Evolutionary conservation across 2,797 vertebrate species (phyloP).

Genomic region (Percopsis omiscomaycus): DNA sequence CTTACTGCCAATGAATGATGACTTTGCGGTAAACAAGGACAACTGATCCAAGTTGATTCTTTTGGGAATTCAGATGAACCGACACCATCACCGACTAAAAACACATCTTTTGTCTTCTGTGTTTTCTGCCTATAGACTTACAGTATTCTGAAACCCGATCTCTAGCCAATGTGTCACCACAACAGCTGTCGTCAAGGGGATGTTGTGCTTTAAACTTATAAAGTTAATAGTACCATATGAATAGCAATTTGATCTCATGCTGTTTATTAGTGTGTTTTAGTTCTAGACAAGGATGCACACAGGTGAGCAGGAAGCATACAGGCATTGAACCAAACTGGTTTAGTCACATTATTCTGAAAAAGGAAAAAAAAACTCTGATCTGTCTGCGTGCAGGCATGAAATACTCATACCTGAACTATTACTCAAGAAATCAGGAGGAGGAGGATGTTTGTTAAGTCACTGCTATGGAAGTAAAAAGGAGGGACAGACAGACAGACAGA

Average conservation of each 20-base stretch:
- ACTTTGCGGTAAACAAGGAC: conserved; percentile 24
- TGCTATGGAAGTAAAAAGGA: background rate
- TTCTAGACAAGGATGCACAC: background rate
- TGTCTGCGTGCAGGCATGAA: background rate
- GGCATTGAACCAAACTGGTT: conserved; percentile 26
- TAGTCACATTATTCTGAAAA: conserved; percentile 15
- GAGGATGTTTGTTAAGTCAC: background rate
- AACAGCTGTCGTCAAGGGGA: no score
- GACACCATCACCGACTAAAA: conserved; percentile 35
- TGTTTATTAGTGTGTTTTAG: no score
- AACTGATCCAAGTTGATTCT: conserved; percentile 30
- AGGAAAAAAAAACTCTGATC: no score
- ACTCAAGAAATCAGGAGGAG: background rate
- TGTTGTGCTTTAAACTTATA: background rate
- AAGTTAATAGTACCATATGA: background rate
- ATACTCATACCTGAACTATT: background rate
- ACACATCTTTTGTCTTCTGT: conserved; percentile 1
- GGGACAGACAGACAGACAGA: no score
- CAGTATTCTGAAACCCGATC: conserved; percentile 42
- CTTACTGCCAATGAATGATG: conserved; percentile 27
- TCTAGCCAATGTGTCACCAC: background rate
- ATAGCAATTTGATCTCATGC: no score
- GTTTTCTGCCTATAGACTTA: conserved; percentile 13
- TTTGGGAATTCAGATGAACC: conserved; percentile 50
- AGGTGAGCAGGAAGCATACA: background rate